Evolutionary conservation across 1,140 invertebrate genomes (phyloP).

Genomic region (Medauroidea extradentata): DNA sequence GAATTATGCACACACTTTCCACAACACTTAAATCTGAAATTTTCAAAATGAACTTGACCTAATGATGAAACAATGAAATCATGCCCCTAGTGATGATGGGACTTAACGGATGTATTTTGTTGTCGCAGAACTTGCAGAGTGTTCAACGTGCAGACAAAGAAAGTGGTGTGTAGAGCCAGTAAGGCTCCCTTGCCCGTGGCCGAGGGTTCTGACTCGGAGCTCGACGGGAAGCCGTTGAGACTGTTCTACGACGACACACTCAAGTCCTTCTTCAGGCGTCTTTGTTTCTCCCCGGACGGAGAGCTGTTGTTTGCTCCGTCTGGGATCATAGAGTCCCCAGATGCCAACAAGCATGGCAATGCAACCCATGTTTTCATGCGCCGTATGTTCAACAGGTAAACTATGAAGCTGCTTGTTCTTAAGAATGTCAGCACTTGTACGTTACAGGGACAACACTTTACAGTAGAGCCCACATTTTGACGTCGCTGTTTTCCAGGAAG

Average conservation of each 20-base stretch:
- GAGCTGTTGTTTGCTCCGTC: conserved; percentile 80
- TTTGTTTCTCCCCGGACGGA: conserved; percentile 87
- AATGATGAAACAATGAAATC: too few relatives aligned
- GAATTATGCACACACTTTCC: too few relatives aligned
- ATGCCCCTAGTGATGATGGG: too few relatives aligned
- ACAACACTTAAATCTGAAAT: too few relatives aligned
- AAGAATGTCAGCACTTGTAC: too few relatives aligned
- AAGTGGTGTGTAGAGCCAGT: conserved; percentile 63
- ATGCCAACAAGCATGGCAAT: conserved; percentile 56
- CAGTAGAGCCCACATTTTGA: too few relatives aligned
- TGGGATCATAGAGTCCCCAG: conserved; percentile 63
- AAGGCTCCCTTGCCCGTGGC: conserved; percentile 52
- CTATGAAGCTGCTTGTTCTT: too few relatives aligned
- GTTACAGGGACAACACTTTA: too few relatives aligned
- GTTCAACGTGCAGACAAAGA: conserved; percentile 65
- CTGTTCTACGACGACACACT: conserved; percentile 94
- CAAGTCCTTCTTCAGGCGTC: conserved; percentile 85
- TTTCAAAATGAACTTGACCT: too few relatives aligned
- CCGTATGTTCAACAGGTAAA: conserved; percentile 66
- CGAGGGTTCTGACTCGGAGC: conserved; percentile 26
- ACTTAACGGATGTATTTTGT: too few relatives aligned
- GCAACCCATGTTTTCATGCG: conserved; percentile 79
- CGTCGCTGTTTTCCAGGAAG: too few relatives aligned
- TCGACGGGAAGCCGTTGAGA: conserved; percentile 58
- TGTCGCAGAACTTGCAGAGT: conserved; percentile 68